A percentile compares a stretch with the other conserved stretches of the same genome.
Evolutionary conservation across 2,888 invertebrate species (phyloP).

Genomic region (Psylliodes chrysocephalus): DNA sequence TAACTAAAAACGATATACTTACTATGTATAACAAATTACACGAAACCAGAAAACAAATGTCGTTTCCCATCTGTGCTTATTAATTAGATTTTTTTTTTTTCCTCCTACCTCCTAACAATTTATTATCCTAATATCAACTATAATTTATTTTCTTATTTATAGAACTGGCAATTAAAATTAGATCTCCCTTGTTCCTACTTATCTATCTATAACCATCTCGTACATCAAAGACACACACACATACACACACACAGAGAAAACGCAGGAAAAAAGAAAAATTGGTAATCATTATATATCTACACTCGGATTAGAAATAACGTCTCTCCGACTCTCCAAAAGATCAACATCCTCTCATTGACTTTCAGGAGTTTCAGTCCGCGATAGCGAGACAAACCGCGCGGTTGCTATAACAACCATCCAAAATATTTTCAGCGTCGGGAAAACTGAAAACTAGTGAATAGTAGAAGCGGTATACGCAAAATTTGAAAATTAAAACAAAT

Average conservation of each 20-base stretch:
- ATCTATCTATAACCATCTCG: background rate
- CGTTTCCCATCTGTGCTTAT: no score
- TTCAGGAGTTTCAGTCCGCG: conserved; percentile 13
- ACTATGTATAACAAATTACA: no score
- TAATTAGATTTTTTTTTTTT: no score
- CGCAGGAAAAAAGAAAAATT: conserved; percentile 4
- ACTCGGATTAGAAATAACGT: conserved; percentile 1
- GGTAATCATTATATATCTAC: conserved; percentile 13
- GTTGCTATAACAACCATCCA: conserved; percentile 21
- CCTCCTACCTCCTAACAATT: no score
- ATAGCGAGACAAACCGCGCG: conserved; percentile 10
- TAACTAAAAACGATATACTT: no score
- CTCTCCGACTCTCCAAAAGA: conserved; percentile 2
- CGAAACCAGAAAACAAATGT: no score
- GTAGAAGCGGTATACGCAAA: background rate
- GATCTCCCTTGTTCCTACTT: background rate
- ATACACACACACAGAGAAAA: background rate
- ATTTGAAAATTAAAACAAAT: background rate
- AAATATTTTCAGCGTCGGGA: conserved; percentile 25
- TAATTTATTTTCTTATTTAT: no score
- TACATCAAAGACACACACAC: background rate
- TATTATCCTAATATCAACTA: no score
- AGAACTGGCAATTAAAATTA: background rate
- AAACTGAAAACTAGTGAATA: conserved; percentile 5
- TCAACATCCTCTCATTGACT: conserved; percentile 32